Evolutionary conservation across 1,140 invertebrate species (phyloP).

Genomic region (Bombus balteatus): DNA sequence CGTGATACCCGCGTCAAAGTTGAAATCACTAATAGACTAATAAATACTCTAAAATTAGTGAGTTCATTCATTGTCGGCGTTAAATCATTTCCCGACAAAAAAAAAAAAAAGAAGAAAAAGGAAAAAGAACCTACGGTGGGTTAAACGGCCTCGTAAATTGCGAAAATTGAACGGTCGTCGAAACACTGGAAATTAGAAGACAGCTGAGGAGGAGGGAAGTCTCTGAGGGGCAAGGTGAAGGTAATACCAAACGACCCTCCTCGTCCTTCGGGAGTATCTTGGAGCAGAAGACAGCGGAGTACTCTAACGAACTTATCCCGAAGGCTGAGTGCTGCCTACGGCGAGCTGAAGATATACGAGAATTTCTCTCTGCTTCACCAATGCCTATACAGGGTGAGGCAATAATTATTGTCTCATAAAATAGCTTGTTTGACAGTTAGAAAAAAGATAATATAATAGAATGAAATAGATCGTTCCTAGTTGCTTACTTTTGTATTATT

Average conservation of each 20-base stretch:
- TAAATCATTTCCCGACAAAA: not conserved
- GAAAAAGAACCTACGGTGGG: not conserved
- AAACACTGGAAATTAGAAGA: constrained; percentile 62
- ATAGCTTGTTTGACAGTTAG: no score
- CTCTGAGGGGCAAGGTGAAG: constrained; percentile 4
- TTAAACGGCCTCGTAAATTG: constrained; percentile 50
- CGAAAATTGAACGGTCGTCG: constrained; percentile 62
- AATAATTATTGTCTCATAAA: constrained; percentile 20
- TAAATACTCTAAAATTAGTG: not conserved
- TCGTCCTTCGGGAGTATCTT: constrained; percentile 64
- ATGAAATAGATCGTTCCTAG: not conserved
- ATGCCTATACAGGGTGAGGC: constrained; percentile 25
- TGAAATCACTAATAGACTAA: no score
- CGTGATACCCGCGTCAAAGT: not conserved
- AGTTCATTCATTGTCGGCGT: not conserved
- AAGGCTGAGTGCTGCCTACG: constrained; percentile 64
- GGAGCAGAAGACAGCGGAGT: constrained; percentile 60
- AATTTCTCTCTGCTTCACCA: constrained; percentile 18
- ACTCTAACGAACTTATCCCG: constrained; percentile 77
- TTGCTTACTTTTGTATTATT: not conserved
- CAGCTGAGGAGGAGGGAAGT: constrained; percentile 17
- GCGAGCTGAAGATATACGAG: constrained; percentile 52
- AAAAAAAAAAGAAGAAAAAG: not conserved
- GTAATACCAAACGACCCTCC: constrained; percentile 51
- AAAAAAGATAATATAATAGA: not conserved